phyloP scores from a whole-genome alignment of 2,113 vertebrate genomes.

The Centropus unirufus region DNA sequence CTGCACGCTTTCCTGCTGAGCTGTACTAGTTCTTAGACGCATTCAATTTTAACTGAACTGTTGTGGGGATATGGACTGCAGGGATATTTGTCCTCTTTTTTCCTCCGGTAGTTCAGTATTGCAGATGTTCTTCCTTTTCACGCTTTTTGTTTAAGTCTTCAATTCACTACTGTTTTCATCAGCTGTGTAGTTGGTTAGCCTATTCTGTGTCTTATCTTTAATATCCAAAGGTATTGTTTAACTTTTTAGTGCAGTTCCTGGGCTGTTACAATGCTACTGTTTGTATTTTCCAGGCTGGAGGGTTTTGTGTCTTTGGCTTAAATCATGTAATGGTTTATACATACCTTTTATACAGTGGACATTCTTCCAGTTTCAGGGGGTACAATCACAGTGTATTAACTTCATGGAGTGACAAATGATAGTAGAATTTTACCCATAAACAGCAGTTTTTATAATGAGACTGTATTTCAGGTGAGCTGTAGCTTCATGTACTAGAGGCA shows the following conservation, averaged over 20 bases:
- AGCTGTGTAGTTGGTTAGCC: slow-evolving; percentile 57
- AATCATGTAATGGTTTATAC: slow-evolving; percentile 55
- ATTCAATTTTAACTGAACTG: slow-evolving; percentile 8
- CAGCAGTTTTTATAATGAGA: not conserved
- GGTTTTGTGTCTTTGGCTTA: slow-evolving; percentile 25
- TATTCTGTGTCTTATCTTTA: slow-evolving; percentile 63
- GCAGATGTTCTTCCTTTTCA: slow-evolving; percentile 67
- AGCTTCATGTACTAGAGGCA: not conserved
- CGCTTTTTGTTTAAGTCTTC: slow-evolving; percentile 49
- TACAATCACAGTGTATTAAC: not conserved
- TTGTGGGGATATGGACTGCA: not conserved
- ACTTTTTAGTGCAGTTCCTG: slow-evolving; percentile 57
- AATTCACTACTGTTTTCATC: slow-evolving; percentile 58
- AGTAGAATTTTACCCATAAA: not conserved
- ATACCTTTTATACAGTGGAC: slow-evolving; percentile 29
- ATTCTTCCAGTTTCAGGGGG: not conserved
- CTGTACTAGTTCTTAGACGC: not conserved
- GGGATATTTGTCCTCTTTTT: slow-evolving; percentile 44
- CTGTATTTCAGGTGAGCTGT: not conserved
- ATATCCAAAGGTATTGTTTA: slow-evolving; percentile 63
- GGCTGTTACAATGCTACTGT: slow-evolving; percentile 49
- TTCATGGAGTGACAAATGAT: slow-evolving; percentile 9
- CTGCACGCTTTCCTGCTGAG: not conserved
- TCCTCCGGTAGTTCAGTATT: slow-evolving; percentile 44
- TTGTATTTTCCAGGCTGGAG: slow-evolving; percentile 32